Percentiles rank a stretch among this genome's conserved stretches.
Conservation (phyloP, 2,888 invertebrate genomes). For the Troilus luridus region DNA sequence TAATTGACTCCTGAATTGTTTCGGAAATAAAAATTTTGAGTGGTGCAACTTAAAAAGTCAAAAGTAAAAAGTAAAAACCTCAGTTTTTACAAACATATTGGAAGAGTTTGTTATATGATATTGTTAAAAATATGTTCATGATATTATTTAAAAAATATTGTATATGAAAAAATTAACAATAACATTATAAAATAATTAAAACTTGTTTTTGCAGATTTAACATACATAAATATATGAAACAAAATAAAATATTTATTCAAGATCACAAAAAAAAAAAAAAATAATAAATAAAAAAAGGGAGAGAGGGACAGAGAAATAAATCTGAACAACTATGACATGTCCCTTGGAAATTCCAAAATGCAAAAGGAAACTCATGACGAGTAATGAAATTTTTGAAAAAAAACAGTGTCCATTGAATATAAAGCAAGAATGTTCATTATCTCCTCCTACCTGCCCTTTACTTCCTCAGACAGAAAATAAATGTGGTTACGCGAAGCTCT, state of each 20-base stretch:
- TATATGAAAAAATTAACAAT: neutral
- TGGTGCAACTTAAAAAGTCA: no score
- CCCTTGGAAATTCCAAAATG: constrained; percentile 53
- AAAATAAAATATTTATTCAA: neutral
- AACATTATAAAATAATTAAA: neutral
- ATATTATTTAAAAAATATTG: neutral
- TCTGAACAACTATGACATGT: neutral
- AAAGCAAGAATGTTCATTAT: constrained; percentile 42
- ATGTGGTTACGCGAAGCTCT: constrained; percentile 33
- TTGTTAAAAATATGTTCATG: no score
- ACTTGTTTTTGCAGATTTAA: neutral
- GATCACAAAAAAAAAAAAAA: neutral
- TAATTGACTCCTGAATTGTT: no score
- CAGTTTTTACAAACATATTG: no score
- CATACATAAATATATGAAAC: neutral
- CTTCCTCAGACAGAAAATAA: constrained; percentile 40
- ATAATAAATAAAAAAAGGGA: no score
- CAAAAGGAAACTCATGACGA: constrained; percentile 48
- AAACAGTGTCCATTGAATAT: constrained; percentile 54
- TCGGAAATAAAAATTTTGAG: no score
- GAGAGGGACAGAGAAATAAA: no score
- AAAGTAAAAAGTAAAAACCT: no score
- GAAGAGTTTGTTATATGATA: no score
- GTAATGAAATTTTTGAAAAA: constrained; percentile 41
- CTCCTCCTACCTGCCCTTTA: constrained; percentile 56